These are phyloP conservation scores for Hermaeophaga mercurialis DNA, from an alignment of 2,888 invertebrate genomes.

Conservation along the genomic window DNA sequence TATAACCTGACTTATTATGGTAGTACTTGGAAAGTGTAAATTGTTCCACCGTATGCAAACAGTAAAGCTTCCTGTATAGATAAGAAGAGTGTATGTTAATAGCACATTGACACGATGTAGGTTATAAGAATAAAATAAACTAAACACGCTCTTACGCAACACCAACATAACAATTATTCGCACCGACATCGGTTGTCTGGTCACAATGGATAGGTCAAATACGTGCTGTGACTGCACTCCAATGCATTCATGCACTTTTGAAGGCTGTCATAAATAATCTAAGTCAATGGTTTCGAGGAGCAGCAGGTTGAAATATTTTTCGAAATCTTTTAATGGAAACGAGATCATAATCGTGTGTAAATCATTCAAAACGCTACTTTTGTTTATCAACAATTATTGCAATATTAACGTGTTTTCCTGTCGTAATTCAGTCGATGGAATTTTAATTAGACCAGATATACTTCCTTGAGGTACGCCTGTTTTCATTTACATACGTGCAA, in stretches of 20 bases:
- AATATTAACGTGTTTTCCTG: too few relatives aligned
- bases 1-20: background rate
- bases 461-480: too few relatives aligned
- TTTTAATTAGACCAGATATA: too few relatives aligned
- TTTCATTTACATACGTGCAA: too few relatives aligned
- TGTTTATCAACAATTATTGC: too few relatives aligned
- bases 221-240: conserved; percentile 39
- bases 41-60: conserved; percentile 20
- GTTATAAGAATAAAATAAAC: conserved; percentile 46
- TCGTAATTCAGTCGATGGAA: too few relatives aligned
- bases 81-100: conserved; percentile 44
- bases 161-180: conserved; percentile 35
- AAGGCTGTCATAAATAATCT: conserved; percentile 13
- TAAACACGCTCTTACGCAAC: conserved; percentile 39
- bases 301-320: background rate
- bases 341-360: too few relatives aligned
- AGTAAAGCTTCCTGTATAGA: conserved; percentile 34
- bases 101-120: conserved; percentile 50
- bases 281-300: background rate
- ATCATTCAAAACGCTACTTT: too few relatives aligned
- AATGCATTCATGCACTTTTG: conserved; percentile 21
- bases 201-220: conserved; percentile 46
- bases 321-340: too few relatives aligned
- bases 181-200: conserved; percentile 40
- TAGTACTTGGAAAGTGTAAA: conserved; percentile 21